Percentiles rank a stretch among this genome's conserved stretches.
phyloP scores from a whole-genome alignment of 2,888 invertebrate species.

The Oscheius sp. region DNA sequence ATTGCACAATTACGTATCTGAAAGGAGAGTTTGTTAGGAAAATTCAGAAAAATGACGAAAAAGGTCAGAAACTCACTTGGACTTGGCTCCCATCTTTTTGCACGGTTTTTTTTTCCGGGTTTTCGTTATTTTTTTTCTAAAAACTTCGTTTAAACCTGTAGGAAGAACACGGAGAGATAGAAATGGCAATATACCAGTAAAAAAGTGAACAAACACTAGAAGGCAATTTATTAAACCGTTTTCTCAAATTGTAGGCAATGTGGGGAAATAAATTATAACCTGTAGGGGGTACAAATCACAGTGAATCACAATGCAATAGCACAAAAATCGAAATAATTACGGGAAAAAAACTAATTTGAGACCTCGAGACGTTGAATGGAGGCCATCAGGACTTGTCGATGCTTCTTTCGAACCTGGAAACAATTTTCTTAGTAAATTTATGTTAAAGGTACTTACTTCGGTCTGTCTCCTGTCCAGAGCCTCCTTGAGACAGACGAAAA shows the following conservation, averaged over 20 bases:
- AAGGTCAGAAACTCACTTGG: conserved; percentile 61
- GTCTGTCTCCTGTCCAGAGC: conserved; percentile 40
- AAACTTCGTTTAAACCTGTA: too few species aligned
- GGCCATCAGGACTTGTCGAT: conserved; percentile 30
- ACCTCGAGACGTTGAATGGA: conserved; percentile 20
- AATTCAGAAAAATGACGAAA: not conserved
- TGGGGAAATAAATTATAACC: not conserved
- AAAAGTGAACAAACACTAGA: not conserved
- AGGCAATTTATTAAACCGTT: not conserved
- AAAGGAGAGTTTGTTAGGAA: conserved; percentile 28
- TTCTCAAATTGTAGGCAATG: too few species aligned
- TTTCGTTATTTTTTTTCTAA: too few species aligned
- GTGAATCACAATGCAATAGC: not conserved
- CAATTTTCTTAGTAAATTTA: not conserved
- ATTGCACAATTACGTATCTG: conserved; percentile 70
- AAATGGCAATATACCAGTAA: not conserved
- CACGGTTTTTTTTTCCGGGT: not conserved
- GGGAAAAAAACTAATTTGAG: not conserved
- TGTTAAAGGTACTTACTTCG: conserved; percentile 33
- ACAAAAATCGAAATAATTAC: not conserved
- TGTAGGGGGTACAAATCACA: conserved; percentile 8
- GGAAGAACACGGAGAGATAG: not conserved
- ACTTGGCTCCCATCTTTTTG: conserved; percentile 69
- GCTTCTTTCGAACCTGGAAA: conserved; percentile 30
- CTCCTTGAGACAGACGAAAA: conserved; percentile 25